Base-by-base conservation (phyloP, 1,140 invertebrate genomes). In the Cataglyphis hispanica region DNA sequence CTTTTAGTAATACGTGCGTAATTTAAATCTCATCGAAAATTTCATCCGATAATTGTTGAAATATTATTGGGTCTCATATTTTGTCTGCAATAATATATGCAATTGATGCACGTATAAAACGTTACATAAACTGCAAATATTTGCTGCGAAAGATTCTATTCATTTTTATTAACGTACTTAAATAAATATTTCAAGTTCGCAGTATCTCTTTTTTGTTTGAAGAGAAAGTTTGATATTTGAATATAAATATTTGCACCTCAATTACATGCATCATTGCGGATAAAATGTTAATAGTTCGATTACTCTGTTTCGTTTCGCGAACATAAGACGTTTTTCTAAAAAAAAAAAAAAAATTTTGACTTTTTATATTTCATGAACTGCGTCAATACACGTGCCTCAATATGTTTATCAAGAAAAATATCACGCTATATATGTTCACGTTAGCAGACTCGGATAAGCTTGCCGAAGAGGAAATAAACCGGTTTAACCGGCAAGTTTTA, bases 401-500 rank as follows among this genome's bases (percentile, higher is more conserved):
- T 56, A 25, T 11, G 19, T 34, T 60, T 43, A 58, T 56, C 2
- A 27, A 60, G 40, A 60, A 72, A 80, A 43, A 56, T 58, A 27
- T 77, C 27, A 50, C 19, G 2, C 3, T n/a, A 19, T 56, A 69
- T 40, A 81, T 66, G 58, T 81, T 80, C 53, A 13, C 25, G 7
- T 80, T 60, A 43, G 19, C 37, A 43, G 7, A 16, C 66, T 72
- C 1, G 22, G 27, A 43, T 31, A 78, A 27, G 25, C 19, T 19
- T 46, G 10, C 34, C 46, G 40, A 72, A 31, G 53, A 74, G 60
- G 60, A 83, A 83, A 83, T 46, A 74, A 81, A 83, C 53, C 67
- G 78, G 78, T 83, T 83, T 83, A 19, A 83, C 78, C 13, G 13
- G 19, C 19, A 19, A 46, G 53, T 25, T 72, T 83, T 61, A 74